Conservation (phyloP, 2,888 invertebrate genomes). For the Orthonychiurus folsomi region DNA sequence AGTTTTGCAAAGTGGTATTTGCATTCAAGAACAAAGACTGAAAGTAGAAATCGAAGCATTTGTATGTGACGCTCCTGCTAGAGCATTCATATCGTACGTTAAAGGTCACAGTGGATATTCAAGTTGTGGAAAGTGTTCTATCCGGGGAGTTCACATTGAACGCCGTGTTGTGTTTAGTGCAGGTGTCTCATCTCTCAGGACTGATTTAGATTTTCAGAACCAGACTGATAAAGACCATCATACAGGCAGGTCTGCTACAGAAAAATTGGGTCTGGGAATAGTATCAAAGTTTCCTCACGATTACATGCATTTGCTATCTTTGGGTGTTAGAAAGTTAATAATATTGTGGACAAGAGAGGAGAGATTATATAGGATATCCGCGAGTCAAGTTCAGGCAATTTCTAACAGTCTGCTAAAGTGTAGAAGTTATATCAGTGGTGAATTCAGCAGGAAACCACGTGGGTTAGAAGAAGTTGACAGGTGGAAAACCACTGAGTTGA, state of each 20-base stretch:
- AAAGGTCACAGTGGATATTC: constrained; percentile 19
- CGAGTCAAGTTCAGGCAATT: neutral
- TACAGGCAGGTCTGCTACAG: neutral
- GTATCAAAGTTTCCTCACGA: constrained; percentile 12
- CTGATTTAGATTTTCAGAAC: constrained; percentile 1
- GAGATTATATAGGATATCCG: neutral
- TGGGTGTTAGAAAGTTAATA: constrained; percentile 13
- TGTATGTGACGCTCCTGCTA: constrained; percentile 20
- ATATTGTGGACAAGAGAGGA: constrained; percentile 10
- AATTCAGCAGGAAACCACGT: constrained; percentile 17
- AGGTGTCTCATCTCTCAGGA: neutral
- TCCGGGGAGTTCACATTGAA: constrained; percentile 11
- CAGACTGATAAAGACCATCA: constrained; percentile 10
- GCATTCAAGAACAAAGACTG: neutral
- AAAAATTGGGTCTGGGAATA: constrained; percentile 3
- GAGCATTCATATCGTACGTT: constrained; percentile 10
- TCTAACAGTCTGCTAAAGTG: neutral
- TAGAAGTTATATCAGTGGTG: neutral
- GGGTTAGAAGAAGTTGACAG: constrained; percentile 4
- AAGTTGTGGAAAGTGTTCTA: constrained; percentile 15
- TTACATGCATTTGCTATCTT: constrained; percentile 19
- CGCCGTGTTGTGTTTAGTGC: constrained; percentile 6
- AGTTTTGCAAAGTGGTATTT: neutral
- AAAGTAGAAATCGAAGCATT: constrained; percentile 10
- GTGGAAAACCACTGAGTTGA: constrained; percentile 17